Evolutionary conservation across 2,888 invertebrate genomes (phyloP), one percentile per base, ranked within the genome.

Genomic region (Philereme transversata): DNA sequence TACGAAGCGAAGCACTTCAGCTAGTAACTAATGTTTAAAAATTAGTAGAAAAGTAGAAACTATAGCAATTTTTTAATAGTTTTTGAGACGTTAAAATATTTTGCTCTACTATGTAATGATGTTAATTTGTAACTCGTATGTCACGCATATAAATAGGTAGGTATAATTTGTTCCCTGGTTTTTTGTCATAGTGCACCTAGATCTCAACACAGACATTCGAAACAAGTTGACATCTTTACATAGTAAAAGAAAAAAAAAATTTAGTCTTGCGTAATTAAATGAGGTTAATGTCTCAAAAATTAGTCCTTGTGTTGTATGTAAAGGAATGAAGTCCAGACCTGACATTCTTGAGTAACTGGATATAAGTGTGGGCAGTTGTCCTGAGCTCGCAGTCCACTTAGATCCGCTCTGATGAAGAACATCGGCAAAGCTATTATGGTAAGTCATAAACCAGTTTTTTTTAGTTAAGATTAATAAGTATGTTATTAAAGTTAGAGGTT

Each of bases 261-360:
- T 9, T 52, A 11, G 34, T 33, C 8, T 75, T 74, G 68, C 64
- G 69, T 75, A 77, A 79, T 77, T 40, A 9, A 72, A 74, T 76
- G 66, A 71, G 80, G 86, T 86, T 40, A 6, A 40, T 8, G 40
- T 5, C 8, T 83, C 86, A 77, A 81, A 87, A 86, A 73, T 69
- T 73, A 75, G 82, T 84, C 84, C 86, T 86, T 82, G 81, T 45
- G 41, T 58, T 44, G 44, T 83, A 79, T 83, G 79, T 84, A 77
- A 77, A 83, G 87, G 88, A 89, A 91, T 90, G 88, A 91, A 82
- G 90, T 88, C 90, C 88, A 83, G 88, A 83, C 79, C 76, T 87
- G 79, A 81, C 83, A 88, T 88, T 88, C 86, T 88, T 83, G 79
- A 81, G 70, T 78, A 86, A 88, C 89, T 88, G 85, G 90, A 90